These are phyloP conservation scores for Cotesia congregata DNA, from an alignment of 2,888 invertebrate genomes.

Conservation along the genomic window DNA sequence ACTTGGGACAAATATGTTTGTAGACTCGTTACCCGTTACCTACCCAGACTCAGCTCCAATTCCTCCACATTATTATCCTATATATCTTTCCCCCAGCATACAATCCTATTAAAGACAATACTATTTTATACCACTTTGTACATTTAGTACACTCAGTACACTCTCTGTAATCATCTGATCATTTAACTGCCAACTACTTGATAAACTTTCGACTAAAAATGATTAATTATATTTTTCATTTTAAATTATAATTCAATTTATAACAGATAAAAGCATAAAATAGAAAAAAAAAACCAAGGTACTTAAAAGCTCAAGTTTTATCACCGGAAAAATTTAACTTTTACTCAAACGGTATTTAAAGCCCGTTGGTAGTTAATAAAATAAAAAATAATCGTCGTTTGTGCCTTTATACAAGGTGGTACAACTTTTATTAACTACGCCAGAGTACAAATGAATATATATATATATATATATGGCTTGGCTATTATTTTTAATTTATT, in stretches of 20 bases:
- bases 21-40: slow-evolving; percentile 25
- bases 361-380: slow-evolving; percentile 7
- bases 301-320: neutral
- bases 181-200: neutral
- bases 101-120: neutral
- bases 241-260: neutral
- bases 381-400: slow-evolving; percentile 8
- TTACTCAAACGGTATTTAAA: slow-evolving; percentile 9
- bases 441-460: neutral
- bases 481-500: neutral
- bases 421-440: slow-evolving; percentile 19
- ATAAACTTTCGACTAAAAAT: neutral
- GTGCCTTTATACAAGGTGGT: slow-evolving; percentile 26
- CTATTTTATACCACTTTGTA: neutral
- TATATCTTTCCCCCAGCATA: neutral
- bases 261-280: slow-evolving; percentile 15
- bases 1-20: slow-evolving; percentile 47
- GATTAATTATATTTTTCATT: neutral
- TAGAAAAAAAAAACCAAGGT: slow-evolving; percentile 43
- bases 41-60: slow-evolving; percentile 45
- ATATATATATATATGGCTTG: neutral
- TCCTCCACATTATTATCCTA: slow-evolving; percentile 36
- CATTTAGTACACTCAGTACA: slow-evolving; percentile 13
- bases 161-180: neutral
- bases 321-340: neutral